Conservation (phyloP, 1,140 invertebrate genomes). For the Diachasma alloeum region DNA sequence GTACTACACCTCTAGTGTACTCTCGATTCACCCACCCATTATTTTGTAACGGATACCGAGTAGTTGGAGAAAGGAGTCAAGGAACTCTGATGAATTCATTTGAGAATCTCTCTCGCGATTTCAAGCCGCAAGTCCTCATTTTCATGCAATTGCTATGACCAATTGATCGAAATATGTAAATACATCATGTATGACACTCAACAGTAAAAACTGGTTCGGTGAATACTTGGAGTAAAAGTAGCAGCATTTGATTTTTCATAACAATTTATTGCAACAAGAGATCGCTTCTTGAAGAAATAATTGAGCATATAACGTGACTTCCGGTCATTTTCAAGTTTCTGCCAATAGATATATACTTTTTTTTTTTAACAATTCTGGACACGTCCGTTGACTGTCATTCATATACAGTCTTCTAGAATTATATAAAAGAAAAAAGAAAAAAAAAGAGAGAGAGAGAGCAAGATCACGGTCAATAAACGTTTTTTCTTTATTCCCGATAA, state of each 20-base stretch:
- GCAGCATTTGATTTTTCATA: not conserved
- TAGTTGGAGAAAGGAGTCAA: conserved; percentile 15
- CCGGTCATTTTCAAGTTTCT: not conserved
- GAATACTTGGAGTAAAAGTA: not conserved
- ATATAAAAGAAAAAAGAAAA: no score
- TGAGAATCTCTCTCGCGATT: not conserved
- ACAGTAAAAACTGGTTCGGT: not conserved
- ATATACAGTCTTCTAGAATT: not conserved
- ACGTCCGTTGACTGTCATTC: not conserved
- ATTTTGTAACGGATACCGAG: conserved; percentile 1
- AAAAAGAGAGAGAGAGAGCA: no score
- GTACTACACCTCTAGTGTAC: not conserved
- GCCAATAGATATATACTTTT: not conserved
- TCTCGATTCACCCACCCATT: conserved; percentile 5
- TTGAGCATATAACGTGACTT: not conserved
- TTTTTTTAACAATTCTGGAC: not conserved
- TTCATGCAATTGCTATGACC: not conserved
- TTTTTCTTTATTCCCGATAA: not conserved
- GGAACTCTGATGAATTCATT: conserved; percentile 21
- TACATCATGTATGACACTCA: not conserved
- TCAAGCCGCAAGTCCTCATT: not conserved
- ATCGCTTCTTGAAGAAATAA: not conserved
- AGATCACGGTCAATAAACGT: not conserved
- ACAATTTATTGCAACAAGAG: not conserved
- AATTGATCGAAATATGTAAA: not conserved